Evolutionary conservation across 2,888 invertebrate genomes (phyloP).

Genomic region (Epiblema foenella): DNA sequence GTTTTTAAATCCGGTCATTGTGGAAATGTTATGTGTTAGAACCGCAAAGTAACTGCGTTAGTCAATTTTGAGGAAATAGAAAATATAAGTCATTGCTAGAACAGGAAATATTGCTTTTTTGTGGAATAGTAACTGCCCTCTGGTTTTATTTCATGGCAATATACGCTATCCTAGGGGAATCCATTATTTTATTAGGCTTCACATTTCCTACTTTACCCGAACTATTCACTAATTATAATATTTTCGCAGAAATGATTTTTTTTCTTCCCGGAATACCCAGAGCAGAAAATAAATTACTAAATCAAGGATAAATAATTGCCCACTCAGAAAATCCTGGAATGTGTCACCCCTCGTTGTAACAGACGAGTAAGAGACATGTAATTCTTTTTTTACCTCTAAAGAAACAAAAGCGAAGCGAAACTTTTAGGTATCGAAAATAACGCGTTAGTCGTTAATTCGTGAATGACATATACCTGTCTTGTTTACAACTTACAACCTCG

Average conservation of each 20-base stretch:
- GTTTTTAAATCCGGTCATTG: slow-evolving; percentile 6
- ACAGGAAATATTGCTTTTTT: slow-evolving; percentile 6
- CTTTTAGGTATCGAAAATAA: no score
- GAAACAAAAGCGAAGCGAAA: not conserved
- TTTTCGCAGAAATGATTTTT: no score
- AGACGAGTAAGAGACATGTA: no score
- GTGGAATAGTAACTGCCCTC: not conserved
- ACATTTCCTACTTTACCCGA: no score
- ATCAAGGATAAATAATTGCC: no score
- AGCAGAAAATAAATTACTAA: no score
- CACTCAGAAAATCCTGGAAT: no score
- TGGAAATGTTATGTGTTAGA: not conserved
- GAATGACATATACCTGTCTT: slow-evolving; percentile 12
- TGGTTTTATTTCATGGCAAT: not conserved
- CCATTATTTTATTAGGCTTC: not conserved
- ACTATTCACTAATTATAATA: no score
- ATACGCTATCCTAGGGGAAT: not conserved
- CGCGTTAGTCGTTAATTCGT: slow-evolving; percentile 9
- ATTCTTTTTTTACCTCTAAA: no score
- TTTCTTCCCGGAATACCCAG: no score
- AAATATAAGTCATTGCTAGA: not conserved
- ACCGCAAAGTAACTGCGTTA: slow-evolving; percentile 20
- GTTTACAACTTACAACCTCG: not conserved
- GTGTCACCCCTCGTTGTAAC: no score
- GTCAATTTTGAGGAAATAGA: slow-evolving; percentile 18